Conservation (phyloP, 2,113 vertebrate genomes). For the Eonycteris spelaea region DNA sequence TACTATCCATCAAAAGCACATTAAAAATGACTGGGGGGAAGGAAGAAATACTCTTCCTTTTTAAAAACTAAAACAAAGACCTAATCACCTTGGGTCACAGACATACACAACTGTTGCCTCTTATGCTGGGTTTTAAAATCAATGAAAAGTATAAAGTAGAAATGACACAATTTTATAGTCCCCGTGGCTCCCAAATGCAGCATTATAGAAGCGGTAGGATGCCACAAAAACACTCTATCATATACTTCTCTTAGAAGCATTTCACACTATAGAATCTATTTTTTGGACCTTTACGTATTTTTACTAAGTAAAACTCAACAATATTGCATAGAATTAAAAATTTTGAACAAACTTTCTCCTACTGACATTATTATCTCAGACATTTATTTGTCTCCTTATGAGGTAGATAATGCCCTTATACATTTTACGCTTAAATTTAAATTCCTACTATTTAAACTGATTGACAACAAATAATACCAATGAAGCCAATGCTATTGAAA, state of each 20-base stretch:
- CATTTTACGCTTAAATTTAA: slow-evolving; percentile 73
- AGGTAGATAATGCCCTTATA: slow-evolving; percentile 57
- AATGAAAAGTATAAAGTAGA: not conserved
- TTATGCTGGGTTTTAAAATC: not conserved
- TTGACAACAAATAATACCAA: slow-evolving; percentile 72
- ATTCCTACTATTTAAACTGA: slow-evolving; percentile 60
- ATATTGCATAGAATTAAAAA: not conserved
- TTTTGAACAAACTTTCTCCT: not conserved
- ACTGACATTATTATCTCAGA: slow-evolving; percentile 46
- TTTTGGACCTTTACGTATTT: not conserved
- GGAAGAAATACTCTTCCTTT: not conserved
- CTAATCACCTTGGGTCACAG: not conserved
- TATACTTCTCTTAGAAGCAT: not conserved
- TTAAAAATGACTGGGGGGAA: slow-evolving; percentile 39
- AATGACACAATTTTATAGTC: not conserved
- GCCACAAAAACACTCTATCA: not conserved
- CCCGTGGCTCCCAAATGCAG: not conserved
- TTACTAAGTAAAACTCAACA: not conserved
- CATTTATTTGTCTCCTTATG: slow-evolving; percentile 67
- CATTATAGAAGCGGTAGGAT: not conserved
- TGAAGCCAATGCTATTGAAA: not conserved
- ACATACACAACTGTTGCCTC: not conserved
- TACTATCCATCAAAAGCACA: slow-evolving; percentile 19
- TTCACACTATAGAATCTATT: not conserved
- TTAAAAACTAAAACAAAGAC: slow-evolving; percentile 9